These are phyloP conservation scores for Pelobates fuscus DNA, from an alignment of 2,113 vertebrate species.

Conservation along the genomic window DNA sequence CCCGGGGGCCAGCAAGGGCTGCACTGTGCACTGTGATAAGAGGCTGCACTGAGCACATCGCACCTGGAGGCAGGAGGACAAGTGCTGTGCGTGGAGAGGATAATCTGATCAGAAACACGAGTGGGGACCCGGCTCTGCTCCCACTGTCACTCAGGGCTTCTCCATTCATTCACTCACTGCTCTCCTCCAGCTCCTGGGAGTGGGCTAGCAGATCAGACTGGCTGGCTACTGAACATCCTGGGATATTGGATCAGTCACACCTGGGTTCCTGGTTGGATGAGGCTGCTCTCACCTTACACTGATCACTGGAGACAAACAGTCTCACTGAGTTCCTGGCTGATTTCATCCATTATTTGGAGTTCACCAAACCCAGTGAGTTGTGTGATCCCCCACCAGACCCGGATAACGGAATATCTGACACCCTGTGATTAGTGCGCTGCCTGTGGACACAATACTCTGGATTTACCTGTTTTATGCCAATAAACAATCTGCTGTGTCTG, in stretches of 20 bases:
- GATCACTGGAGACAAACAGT: no score
- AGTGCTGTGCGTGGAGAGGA: slow-evolving; percentile 3
- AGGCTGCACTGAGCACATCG: not conserved
- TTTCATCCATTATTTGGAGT: no score
- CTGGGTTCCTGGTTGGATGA: not conserved
- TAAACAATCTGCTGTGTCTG: no score
- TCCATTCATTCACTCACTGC: not conserved
- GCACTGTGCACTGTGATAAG: not conserved
- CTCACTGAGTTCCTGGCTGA: no score
- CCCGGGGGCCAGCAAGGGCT: not conserved
- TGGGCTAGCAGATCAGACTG: not conserved
- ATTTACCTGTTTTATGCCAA: no score
- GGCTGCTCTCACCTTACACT: no score
- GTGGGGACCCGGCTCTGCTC: not conserved
- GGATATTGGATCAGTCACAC: not conserved
- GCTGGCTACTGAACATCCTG: not conserved
- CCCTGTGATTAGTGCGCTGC: no score
- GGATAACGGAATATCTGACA: no score
- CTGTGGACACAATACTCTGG: no score
- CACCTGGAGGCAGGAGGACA: slow-evolving; percentile 1
- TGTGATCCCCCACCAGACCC: no score
- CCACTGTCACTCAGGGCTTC: not conserved
- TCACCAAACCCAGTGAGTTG: no score
- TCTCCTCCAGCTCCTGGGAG: not conserved
- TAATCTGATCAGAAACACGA: not conserved